Percentiles rank a stretch among this genome's conserved stretches.
These are phyloP conservation scores for Antigone vipio DNA, from an alignment of 2,113 vertebrate species.

Conservation along the genomic window DNA sequence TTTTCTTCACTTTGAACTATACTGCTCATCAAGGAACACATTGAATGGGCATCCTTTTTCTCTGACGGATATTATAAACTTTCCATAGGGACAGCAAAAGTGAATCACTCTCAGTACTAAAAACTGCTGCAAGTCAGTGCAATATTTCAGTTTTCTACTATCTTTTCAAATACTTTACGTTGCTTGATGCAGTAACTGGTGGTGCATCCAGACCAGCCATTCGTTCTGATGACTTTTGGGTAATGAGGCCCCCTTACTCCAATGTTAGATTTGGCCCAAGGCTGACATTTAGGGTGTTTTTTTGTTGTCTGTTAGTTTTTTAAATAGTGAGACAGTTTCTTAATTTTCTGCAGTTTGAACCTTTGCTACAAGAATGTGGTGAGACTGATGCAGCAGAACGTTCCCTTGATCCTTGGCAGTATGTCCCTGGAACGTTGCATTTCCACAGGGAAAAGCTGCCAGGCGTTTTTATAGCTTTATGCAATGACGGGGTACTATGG, in stretches of 20 bases:
- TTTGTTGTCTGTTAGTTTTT: neutral
- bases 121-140: neutral
- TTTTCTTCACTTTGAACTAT: neutral
- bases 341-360: neutral
- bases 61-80: neutral
- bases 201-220: fast-evolving
- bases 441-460: neutral
- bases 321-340: neutral
- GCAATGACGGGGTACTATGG: neutral
- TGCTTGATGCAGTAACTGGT: neutral
- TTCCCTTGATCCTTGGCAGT: neutral
- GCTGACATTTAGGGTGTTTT: neutral
- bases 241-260: neutral
- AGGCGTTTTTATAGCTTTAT: neutral
- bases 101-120: neutral
- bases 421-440: neutral
- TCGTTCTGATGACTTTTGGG: neutral
- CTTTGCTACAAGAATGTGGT: neutral
- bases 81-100: neutral
- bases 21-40: too few species aligned
- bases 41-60: neutral
- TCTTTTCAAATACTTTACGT: neutral
- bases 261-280: neutral
- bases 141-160: neutral
- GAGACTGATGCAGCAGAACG: neutral